Percentiles rank a stretch among this genome's conserved stretches.
Conservation (phyloP, 35 echinoderm and acorn worm genomes). For the Stichopus chloronotus region DNA sequence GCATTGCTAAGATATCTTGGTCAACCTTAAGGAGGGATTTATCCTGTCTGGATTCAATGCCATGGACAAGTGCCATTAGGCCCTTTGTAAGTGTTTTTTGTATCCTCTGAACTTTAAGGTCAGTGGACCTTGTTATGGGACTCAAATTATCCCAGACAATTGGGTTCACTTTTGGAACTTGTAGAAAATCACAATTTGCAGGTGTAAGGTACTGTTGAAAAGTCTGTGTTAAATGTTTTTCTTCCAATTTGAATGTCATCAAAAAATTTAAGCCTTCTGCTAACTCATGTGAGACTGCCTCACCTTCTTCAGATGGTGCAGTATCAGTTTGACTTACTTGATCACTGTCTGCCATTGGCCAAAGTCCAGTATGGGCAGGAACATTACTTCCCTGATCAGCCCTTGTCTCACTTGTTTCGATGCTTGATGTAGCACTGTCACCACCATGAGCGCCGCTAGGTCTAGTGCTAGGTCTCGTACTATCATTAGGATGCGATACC, state of each 20-base stretch:
- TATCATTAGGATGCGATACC: neutral
- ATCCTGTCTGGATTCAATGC: neutral
- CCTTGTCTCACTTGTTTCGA: neutral
- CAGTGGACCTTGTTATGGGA: neutral
- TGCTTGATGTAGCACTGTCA: constrained; percentile 7
- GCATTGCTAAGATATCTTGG: constrained; percentile 26
- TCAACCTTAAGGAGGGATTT: neutral
- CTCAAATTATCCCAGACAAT: constrained; percentile 54
- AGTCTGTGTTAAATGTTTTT: constrained; percentile 1
- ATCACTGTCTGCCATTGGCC: neutral
- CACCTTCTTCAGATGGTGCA: neutral
- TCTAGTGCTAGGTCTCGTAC: neutral
- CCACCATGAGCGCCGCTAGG: neutral
- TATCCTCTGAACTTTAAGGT: constrained; percentile 37
- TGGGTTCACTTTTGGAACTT: constrained; percentile 50
- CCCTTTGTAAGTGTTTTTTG: constrained; percentile 48
- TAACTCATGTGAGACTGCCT: constrained; percentile 16
- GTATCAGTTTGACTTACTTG: neutral
- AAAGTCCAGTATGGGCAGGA: neutral
- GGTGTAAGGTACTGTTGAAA: neutral
- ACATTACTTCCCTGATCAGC: constrained; percentile 16
- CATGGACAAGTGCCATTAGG: neutral
- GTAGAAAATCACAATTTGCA: constrained; percentile 2
- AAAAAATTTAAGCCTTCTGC: constrained; percentile 14
- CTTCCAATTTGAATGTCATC: neutral